Evolutionary conservation across 1,140 invertebrate genomes (phyloP), one percentile per base, ranked within the genome.

Genomic region (Aphidius ervi): DNA sequence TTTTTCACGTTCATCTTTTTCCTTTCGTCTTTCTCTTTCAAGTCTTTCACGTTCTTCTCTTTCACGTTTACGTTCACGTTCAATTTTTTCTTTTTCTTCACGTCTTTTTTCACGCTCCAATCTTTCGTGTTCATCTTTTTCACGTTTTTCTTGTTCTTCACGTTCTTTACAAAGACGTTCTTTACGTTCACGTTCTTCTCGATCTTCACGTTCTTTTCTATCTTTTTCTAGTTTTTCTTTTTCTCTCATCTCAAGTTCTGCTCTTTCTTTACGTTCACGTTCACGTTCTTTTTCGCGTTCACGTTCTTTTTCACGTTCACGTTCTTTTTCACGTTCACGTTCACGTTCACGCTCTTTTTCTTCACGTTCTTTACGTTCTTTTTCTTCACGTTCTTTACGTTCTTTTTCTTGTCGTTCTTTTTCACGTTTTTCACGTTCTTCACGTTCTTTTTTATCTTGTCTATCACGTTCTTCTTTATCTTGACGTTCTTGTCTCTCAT

Each of bases 71-170:
- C 62, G 37, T 54, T 71, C 67, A 40, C 69, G 63, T 61, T 77
- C 73, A 56, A 72, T 68, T 63, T 76, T 79, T 62, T 84, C 82
- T 20, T 68, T 56, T 57, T 65, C 70, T 67, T 64, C 80, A 74
- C 69, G 71, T 46, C 67, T 74, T 71, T 67, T 82, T 52, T 77
- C 83, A 8, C 76, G 74, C 42, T 84, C 81, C 6, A 75, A 65
- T 6, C 70, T 62, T 46, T 75, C 61, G 9, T 62, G 62, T 47
- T 68, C 73, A 0, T 68, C 68, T 5, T 67, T 67, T 5, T 69
- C 68, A 2, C 69, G 62, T 56, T 77, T 75, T 20, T 71, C 76
- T 49, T 69, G 62, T 31, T 75, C 72, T 23, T 77, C 58, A 45
- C 70, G 70, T 63, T 78, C 71, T n/a, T 69, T 52, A 31, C 42